Evolutionary conservation across 2,888 invertebrate genomes (phyloP), one percentile per base, ranked within the genome.

Genomic region (Hanleya hanleyi): DNA sequence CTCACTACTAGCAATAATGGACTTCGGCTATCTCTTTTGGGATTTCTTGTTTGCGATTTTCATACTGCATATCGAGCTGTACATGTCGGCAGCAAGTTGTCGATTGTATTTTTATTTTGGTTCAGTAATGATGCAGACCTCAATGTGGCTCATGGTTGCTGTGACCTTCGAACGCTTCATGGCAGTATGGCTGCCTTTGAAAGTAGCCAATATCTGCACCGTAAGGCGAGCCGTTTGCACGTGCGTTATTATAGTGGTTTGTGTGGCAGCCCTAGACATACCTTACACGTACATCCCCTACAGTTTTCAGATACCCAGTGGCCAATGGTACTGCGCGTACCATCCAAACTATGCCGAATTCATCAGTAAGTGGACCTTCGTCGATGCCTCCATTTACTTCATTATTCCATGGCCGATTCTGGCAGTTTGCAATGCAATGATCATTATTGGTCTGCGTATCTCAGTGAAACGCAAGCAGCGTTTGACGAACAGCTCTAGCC

Each of bases 291-390:
- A 57, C 32, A 57, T 57, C 15, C 57, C 57, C 32, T 26, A 57
- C 29, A 29, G 26, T 22, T 57, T 29, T 32, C 4, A 22, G 7
- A 29, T 26, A 1, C 57, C 57, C 1, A 7, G 12, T 26, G 57
- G 57, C 4, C 26, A 18, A 4, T 57, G 57, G 57, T 57, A 4
- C 57, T 57, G 57, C 57, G 22, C 26, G 1, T 57, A 57, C 26
- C 22, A 57, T 22, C 57, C 57, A 12, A 15, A 18, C 32, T 57
- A 57, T 32, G 32, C 22, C 29, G 32, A 22, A 15, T 57, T 57
- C 32, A 57, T 57, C 57, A 57, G 57, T 26, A 57, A 29, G 32
- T 57, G 57, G 57, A 57, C 57, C 26, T 57, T 57, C 26, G 57
- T 57, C 7, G 57, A 57, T 26, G 12, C 22, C 9, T 57, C 57